A percentile compares a stretch with the other conserved stretches of the same genome.
These are phyloP conservation scores for Garra rufa DNA, from an alignment of 2,113 vertebrate species.

Conservation along the genomic window DNA sequence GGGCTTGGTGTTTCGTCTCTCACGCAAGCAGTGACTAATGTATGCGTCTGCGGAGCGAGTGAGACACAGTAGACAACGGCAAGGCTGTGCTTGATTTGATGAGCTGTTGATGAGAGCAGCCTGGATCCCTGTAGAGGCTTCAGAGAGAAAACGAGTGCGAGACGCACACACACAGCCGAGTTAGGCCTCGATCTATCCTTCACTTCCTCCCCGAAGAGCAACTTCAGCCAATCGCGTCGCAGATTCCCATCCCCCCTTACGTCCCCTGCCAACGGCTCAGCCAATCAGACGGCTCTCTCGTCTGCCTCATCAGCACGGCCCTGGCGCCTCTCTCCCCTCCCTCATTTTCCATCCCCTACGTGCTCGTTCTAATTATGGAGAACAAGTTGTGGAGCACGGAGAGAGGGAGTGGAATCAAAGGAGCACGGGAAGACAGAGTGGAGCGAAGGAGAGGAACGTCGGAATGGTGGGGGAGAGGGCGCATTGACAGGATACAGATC, in stretches of 20 bases:
- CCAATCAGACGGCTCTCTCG: slow-evolving; percentile 51
- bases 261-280: slow-evolving; percentile 59
- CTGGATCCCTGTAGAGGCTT: slow-evolving; percentile 56
- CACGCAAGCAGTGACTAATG: slow-evolving; percentile 47
- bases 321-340: slow-evolving; percentile 39
- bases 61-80: slow-evolving; percentile 25
- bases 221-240: slow-evolving; percentile 49
- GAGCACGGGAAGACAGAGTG: slow-evolving; percentile 40
- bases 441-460: slow-evolving; percentile 31
- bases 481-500: slow-evolving; percentile 55
- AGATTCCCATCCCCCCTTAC: slow-evolving; percentile 54
- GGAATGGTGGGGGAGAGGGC: slow-evolving; percentile 41
- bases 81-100: slow-evolving; percentile 59
- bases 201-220: slow-evolving; percentile 56
- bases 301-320: slow-evolving; percentile 60
- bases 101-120: slow-evolving; percentile 62
- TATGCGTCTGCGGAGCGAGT: slow-evolving; percentile 22
- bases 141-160: slow-evolving; percentile 39
- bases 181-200: slow-evolving; percentile 51
- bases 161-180: slow-evolving; percentile 27
- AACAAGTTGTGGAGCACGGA: slow-evolving; percentile 53
- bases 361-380: slow-evolving; percentile 65
- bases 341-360: slow-evolving; percentile 40
- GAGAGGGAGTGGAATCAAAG: slow-evolving; percentile 58
- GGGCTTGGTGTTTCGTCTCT: slow-evolving; percentile 23